phyloP scores from a whole-genome alignment of 2,113 vertebrate species.

The Platanista minor region DNA sequence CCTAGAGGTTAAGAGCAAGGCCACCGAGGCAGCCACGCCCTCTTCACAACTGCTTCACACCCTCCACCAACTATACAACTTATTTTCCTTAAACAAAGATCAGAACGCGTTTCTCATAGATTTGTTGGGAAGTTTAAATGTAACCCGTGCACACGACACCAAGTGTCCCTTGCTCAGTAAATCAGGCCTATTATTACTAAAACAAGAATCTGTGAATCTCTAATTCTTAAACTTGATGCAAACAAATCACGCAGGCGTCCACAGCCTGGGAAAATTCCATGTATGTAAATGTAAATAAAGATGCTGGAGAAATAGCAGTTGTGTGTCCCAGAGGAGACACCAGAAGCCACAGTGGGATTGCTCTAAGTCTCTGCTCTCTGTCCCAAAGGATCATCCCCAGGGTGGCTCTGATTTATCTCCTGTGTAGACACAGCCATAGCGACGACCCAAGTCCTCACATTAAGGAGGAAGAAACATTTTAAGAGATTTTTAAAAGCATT shows the following conservation, averaged over 20 bases:
- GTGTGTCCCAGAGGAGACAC: not conserved
- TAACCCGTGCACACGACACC: not conserved
- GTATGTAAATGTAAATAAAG: not conserved
- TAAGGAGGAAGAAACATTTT: not conserved
- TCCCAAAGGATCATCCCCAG: fast-evolving
- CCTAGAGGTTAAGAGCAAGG: not conserved
- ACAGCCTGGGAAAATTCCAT: not conserved
- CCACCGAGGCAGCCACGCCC: too few species aligned
- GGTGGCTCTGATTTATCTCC: not conserved
- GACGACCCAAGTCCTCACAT: not conserved
- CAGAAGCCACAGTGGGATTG: fast-evolving
- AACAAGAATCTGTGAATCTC: not conserved
- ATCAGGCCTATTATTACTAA: not conserved
- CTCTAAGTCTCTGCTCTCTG: fast-evolving
- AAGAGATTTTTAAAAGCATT: not conserved
- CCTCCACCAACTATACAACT: not conserved
- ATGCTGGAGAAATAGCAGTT: not conserved
- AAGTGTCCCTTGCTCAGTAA: not conserved
- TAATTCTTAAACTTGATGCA: not conserved
- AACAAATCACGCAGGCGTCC: not conserved
- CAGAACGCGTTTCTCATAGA: not conserved
- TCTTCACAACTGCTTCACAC: not conserved
- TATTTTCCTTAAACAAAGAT: not conserved
- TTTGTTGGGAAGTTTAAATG: not conserved
- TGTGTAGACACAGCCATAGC: fast-evolving